A percentile compares a stretch with the other conserved stretches of the same genome.
Conservation (phyloP, 2,797 vertebrate genomes). For the Adelosebastes latens region DNA sequence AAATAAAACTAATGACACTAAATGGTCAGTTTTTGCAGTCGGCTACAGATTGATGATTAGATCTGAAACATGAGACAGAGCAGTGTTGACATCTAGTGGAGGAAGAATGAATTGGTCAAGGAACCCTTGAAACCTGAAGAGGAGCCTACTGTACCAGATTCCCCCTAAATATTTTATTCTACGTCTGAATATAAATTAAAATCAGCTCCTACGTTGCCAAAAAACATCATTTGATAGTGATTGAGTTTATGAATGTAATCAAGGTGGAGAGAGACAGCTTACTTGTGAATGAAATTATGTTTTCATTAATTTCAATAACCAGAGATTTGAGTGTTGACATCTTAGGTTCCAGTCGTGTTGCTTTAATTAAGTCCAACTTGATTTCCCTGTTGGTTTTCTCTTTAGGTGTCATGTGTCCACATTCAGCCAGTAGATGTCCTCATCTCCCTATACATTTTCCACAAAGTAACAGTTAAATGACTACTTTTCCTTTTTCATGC, state of each 20-base stretch:
- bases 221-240: not conserved
- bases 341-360: not conserved
- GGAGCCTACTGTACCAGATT: not conserved
- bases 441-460: constrained; percentile 15
- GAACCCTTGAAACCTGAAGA: not conserved
- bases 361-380: not conserved
- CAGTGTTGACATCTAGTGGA: constrained; percentile 68
- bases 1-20: not conserved
- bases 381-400: not conserved
- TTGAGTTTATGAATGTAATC: not conserved
- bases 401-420: not conserved
- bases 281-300: not conserved
- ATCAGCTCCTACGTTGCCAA: not conserved
- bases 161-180: not conserved
- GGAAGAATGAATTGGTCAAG: not conserved
- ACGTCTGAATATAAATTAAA: not conserved
- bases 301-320: not conserved
- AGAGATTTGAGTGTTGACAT: not conserved
- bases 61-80: constrained; percentile 4
- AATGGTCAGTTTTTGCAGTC: not conserved
- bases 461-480: not conserved
- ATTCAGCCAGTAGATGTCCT: constrained; percentile 72
- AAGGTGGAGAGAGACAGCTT: not conserved
- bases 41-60: not conserved
- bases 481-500: not conserved